Evolutionary conservation across 2,113 vertebrate genomes (phyloP).

Genomic region (Albula goreensis): DNA sequence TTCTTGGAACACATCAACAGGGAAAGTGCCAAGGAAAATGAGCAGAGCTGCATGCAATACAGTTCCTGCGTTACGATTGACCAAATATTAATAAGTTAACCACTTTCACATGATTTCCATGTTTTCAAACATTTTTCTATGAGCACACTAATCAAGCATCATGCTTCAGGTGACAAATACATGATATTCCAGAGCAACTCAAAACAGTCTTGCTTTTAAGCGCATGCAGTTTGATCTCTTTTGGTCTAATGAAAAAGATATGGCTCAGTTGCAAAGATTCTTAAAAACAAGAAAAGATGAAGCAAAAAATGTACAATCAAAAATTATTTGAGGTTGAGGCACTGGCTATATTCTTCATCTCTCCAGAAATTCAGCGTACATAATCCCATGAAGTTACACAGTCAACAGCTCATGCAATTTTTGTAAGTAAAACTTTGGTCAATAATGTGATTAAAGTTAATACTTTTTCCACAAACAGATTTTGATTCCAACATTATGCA

Average conservation of each 20-base stretch:
- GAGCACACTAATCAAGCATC: constrained; percentile 42
- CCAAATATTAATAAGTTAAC: constrained; percentile 56
- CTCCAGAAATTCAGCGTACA: too few relatives aligned
- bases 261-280: not conserved
- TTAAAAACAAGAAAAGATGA: not conserved
- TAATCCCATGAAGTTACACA: too few relatives aligned
- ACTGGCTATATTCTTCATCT: too few relatives aligned
- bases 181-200: constrained; percentile 8
- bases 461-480: too few relatives aligned
- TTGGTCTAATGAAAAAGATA: not conserved
- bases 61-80: constrained; percentile 62
- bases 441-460: too few relatives aligned
- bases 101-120: constrained; percentile 48
- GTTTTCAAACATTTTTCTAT: constrained; percentile 47
- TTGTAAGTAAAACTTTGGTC: too few relatives aligned
- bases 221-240: not conserved
- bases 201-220: constrained; percentile 17
- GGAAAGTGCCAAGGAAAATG: constrained; percentile 67
- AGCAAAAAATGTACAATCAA: not conserved
- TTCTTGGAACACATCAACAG: constrained; percentile 63
- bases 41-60: constrained; percentile 65
- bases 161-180: constrained; percentile 38
- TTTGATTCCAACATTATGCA: not conserved
- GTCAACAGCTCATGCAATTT: too few relatives aligned
- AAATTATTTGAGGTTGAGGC: too few relatives aligned